Conservation (phyloP, 1,140 invertebrate genomes). For the Orchesella cincta region DNA sequence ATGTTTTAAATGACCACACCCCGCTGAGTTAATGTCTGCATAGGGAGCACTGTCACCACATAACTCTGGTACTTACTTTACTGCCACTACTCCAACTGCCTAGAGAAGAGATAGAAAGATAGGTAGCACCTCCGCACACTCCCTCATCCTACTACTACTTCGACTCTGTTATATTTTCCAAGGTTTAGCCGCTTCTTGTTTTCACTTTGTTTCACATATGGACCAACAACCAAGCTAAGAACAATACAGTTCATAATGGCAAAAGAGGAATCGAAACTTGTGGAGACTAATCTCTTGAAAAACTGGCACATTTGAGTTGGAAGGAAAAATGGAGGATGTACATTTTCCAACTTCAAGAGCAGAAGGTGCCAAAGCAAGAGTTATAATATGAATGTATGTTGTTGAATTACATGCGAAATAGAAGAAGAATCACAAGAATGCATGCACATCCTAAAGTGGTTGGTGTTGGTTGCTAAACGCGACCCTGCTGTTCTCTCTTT, state of each 20-base stretch:
- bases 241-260: no score
- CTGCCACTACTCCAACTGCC: background rate
- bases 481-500: no score
- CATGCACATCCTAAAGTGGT: background rate
- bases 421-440: background rate
- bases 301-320: background rate
- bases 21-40: constrained; percentile 23
- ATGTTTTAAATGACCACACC: constrained; percentile 17
- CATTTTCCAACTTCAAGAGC: constrained; percentile 4
- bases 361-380: constrained; percentile 12
- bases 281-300: background rate
- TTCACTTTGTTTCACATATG: no score
- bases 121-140: background rate
- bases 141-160: background rate
- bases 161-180: background rate
- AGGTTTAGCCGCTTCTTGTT: no score
- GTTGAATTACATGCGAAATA: background rate
- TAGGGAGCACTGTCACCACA: constrained; percentile 5
- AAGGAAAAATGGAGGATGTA: background rate
- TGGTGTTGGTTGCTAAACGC: no score
- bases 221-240: no score
- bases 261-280: no score
- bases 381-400: background rate
- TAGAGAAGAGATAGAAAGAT: background rate
- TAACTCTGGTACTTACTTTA: no score